Evolutionary conservation across 2,888 invertebrate genomes (phyloP).

Genomic region (Lasioglossum villosulum): DNA sequence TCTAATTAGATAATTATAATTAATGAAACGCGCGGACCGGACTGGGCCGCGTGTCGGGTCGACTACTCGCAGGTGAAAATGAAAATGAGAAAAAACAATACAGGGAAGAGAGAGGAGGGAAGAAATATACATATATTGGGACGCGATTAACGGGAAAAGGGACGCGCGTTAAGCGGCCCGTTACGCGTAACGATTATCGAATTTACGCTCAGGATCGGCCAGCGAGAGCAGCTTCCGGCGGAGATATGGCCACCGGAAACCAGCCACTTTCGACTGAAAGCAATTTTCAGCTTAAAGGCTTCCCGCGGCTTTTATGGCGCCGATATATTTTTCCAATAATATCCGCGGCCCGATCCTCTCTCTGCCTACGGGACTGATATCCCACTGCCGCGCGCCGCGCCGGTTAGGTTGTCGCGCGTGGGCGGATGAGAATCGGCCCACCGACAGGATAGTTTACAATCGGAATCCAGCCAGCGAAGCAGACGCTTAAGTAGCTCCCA

Average conservation of each 20-base stretch:
- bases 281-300: conserved; percentile 72
- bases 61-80: conserved; percentile 9
- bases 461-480: conserved; percentile 66
- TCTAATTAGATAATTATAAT: conserved; percentile 60
- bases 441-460: conserved; percentile 66
- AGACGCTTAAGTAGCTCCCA: conserved; percentile 64
- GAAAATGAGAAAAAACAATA: background rate
- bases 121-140: conserved; percentile 31
- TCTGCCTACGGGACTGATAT: conserved; percentile 56
- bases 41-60: conserved; percentile 2
- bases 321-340: conserved; percentile 74
- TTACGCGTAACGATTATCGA: conserved; percentile 63
- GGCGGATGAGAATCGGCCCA: background rate
- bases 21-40: conserved; percentile 43
- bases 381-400: background rate
- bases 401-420: background rate
- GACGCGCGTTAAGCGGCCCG: conserved; percentile 28
- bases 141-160: conserved; percentile 49
- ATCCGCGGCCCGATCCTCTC: conserved; percentile 58
- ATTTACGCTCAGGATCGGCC: conserved; percentile 61
- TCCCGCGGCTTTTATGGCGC: conserved; percentile 60
- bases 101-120: background rate
- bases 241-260: conserved; percentile 61
- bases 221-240: conserved; percentile 46
- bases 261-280: conserved; percentile 62